Conservation (phyloP, 2,797 vertebrate genomes). For the Heteromormyrus szaboi region DNA sequence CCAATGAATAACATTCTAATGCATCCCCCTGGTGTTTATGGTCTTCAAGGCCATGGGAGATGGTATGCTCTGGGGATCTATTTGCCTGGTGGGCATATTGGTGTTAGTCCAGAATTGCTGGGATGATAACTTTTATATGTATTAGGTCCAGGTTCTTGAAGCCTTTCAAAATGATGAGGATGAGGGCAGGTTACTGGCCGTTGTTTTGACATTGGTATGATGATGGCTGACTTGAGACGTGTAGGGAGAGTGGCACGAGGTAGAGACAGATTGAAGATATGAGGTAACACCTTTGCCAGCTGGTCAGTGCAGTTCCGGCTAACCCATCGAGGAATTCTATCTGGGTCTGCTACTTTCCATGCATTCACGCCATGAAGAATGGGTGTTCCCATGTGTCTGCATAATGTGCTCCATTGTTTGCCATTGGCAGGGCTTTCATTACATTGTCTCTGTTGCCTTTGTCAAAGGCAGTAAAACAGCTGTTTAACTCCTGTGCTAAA, state of each 20-base stretch:
- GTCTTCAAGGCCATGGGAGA: not conserved
- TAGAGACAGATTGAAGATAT: not conserved
- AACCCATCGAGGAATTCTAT: not conserved
- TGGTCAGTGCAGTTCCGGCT: not conserved
- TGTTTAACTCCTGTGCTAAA: not conserved
- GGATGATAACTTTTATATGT: not conserved
- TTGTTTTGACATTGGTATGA: not conserved
- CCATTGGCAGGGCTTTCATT: not conserved
- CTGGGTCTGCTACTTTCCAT: not conserved
- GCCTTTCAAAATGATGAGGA: not conserved
- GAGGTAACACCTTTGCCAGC: not conserved
- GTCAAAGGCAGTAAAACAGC: not conserved
- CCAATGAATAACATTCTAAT: not conserved
- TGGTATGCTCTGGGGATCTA: not conserved
- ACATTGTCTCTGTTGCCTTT: not conserved
- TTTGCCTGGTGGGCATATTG: not conserved
- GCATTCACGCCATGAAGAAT: not conserved
- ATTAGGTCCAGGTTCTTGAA: not conserved
- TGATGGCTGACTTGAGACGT: not conserved
- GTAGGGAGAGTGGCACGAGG: not conserved
- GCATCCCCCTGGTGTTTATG: not conserved
- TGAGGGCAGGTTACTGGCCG: not conserved
- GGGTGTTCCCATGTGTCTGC: not conserved
- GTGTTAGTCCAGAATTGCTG: not conserved
- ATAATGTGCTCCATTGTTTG: not conserved